Evolutionary conservation across 2,888 invertebrate species (phyloP).

Genomic region (Ectemnius continuus): DNA sequence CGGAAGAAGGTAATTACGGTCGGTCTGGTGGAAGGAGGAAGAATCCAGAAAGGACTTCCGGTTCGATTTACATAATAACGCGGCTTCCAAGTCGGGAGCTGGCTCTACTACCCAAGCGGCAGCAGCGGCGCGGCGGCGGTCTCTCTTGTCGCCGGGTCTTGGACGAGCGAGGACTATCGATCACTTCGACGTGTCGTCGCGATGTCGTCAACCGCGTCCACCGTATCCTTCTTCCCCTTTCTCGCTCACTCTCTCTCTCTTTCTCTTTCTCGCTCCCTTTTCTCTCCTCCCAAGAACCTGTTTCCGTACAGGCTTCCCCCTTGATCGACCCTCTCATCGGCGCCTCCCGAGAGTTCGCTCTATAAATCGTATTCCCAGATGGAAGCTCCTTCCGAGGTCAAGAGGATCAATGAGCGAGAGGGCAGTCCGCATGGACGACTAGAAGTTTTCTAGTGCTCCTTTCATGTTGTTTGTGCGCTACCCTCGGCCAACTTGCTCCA

Average conservation of each 20-base stretch:
- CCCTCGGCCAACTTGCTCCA: not conserved
- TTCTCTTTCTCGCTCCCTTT: conserved; percentile 1
- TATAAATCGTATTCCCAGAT: conserved; percentile 26
- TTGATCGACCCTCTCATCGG: conserved; percentile 36
- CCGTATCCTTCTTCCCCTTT: conserved; percentile 5
- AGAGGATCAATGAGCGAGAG: conserved; percentile 13
- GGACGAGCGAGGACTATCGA: conserved; percentile 53
- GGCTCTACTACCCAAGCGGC: not conserved
- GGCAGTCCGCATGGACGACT: not conserved
- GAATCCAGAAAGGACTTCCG: conserved; percentile 62
- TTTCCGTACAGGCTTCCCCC: conserved; percentile 32
- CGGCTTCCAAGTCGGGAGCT: conserved; percentile 29
- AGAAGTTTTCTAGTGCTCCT: not conserved
- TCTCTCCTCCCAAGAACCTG: conserved; percentile 38
- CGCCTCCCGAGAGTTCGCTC: conserved; percentile 18
- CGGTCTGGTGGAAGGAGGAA: conserved; percentile 26
- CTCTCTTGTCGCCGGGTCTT: not conserved
- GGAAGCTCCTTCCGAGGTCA: conserved; percentile 11
- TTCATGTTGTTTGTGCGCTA: not conserved
- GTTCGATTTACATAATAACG: conserved; percentile 65
- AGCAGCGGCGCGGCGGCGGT: not conserved
- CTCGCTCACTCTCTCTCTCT: not conserved
- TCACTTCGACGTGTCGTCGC: conserved; percentile 60
- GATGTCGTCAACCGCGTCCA: conserved; percentile 52
- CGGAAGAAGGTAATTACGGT: conserved; percentile 46